These are phyloP conservation scores for Theristicus caerulescens DNA, from an alignment of 2,113 vertebrate genomes.

Conservation along the genomic window DNA sequence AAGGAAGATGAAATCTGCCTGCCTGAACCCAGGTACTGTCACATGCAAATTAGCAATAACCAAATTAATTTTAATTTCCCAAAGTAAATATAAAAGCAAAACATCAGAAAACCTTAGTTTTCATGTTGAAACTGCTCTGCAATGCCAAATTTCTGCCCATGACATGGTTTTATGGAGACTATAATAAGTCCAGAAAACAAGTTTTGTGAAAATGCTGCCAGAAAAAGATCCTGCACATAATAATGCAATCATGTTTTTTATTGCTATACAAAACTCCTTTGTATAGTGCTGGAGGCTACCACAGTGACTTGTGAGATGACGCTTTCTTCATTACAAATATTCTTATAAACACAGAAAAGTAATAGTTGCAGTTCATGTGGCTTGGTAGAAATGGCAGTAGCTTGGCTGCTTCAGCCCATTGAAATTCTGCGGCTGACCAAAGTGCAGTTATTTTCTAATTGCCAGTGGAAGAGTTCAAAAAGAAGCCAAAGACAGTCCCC, in stretches of 20 bases:
- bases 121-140: slow-evolving; percentile 13
- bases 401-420: not conserved
- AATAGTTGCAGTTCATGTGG: slow-evolving; percentile 29
- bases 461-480: slow-evolving; percentile 15
- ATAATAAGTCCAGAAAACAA: not conserved
- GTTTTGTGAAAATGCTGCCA: slow-evolving; percentile 26
- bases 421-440: slow-evolving; percentile 55
- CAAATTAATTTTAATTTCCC: slow-evolving; percentile 19
- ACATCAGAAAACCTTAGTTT: not conserved
- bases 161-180: slow-evolving; percentile 11
- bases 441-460: slow-evolving; percentile 35
- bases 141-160: slow-evolving; percentile 50
- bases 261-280: not conserved
- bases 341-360: slow-evolving; percentile 36
- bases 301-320: slow-evolving; percentile 42
- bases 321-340: slow-evolving; percentile 40
- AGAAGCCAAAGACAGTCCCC: not conserved
- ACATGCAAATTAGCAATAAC: not conserved
- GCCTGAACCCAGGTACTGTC: not conserved
- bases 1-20: not conserved
- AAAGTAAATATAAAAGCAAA: slow-evolving; percentile 56
- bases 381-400: slow-evolving; percentile 29
- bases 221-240: not conserved
- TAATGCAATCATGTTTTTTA: not conserved
- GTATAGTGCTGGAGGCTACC: not conserved